These are phyloP conservation scores for Procapra przewalskii DNA, from an alignment of 2,113 vertebrate genomes.

Conservation along the genomic window DNA sequence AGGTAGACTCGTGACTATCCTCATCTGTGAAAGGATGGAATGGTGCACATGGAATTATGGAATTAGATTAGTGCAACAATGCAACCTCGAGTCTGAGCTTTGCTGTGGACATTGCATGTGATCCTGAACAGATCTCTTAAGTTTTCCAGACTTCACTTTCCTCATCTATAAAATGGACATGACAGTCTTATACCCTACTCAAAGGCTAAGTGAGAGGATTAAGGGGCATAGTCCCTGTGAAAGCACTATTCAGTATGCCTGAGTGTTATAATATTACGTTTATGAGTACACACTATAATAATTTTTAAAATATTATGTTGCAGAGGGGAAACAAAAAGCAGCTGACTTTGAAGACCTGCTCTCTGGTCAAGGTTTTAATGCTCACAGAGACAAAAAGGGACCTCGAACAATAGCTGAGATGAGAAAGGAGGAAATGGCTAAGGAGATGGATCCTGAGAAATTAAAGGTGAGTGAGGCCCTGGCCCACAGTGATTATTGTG, in stretches of 20 bases:
- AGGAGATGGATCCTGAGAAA: constrained; percentile 99
- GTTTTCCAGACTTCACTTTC: neutral
- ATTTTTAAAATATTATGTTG: constrained; percentile 37
- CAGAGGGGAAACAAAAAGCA: constrained; percentile 90
- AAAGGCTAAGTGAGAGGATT: neutral
- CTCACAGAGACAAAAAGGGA: constrained; percentile 93
- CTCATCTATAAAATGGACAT: neutral
- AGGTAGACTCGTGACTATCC: neutral
- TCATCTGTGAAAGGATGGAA: neutral
- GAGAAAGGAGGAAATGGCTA: constrained; percentile 99
- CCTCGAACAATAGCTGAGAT: constrained; percentile 98
- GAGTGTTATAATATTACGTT: neutral
- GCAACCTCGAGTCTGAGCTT: neutral
- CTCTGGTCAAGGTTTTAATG: constrained; percentile 95
- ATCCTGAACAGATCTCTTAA: neutral
- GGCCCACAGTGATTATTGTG: neutral
- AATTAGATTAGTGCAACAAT: neutral
- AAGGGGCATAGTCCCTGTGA: neutral
- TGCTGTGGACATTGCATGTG: neutral
- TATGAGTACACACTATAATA: neutral
- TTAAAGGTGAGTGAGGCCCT: constrained; percentile 86
- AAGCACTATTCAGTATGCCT: neutral
- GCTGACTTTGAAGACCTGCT: constrained; percentile 95
- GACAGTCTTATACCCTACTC: neutral
- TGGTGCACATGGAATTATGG: neutral